phyloP scores from a whole-genome alignment of 92 coral and sea anemone genomes.

The Porites rus region DNA sequence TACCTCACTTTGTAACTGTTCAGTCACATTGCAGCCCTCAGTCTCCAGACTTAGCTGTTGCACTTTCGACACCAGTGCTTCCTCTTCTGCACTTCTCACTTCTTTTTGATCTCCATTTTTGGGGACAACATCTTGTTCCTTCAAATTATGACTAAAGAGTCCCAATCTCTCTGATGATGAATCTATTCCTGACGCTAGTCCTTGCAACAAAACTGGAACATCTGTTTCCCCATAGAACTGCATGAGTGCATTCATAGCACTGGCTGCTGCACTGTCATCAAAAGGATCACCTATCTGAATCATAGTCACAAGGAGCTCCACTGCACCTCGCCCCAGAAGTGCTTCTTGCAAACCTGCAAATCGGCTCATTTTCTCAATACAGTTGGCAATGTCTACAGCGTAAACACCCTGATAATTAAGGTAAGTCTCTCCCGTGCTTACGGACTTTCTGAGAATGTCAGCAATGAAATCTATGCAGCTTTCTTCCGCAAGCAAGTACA shows the following conservation, averaged over 20 bases:
- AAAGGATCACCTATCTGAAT: slow-evolving; percentile 43
- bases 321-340: slow-evolving; percentile 24
- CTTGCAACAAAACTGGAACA: slow-evolving; percentile 35
- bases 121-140: neutral
- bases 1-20: neutral
- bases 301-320: slow-evolving; percentile 33
- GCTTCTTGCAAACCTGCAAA: slow-evolving; percentile 36
- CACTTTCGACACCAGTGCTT: neutral
- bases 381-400: slow-evolving; percentile 20
- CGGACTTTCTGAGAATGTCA: slow-evolving; percentile 16
- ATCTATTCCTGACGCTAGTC: neutral
- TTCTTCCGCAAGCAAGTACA: slow-evolving; percentile 26
- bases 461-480: slow-evolving; percentile 20
- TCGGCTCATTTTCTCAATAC: slow-evolving; percentile 15
- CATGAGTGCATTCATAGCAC: slow-evolving; percentile 23
- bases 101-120: neutral
- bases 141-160: neutral
- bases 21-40: neutral
- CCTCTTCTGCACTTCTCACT: neutral
- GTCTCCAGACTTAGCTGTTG: neutral
- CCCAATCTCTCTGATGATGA: neutral
- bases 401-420: slow-evolving; percentile 32
- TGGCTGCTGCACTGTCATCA: slow-evolving; percentile 32
- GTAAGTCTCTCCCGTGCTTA: slow-evolving; percentile 4
- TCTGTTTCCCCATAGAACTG: neutral